Percentiles rank a stretch among this genome's conserved stretches.
phyloP scores from a whole-genome alignment of 2,113 vertebrate genomes.

The Cardinalis cardinalis region DNA sequence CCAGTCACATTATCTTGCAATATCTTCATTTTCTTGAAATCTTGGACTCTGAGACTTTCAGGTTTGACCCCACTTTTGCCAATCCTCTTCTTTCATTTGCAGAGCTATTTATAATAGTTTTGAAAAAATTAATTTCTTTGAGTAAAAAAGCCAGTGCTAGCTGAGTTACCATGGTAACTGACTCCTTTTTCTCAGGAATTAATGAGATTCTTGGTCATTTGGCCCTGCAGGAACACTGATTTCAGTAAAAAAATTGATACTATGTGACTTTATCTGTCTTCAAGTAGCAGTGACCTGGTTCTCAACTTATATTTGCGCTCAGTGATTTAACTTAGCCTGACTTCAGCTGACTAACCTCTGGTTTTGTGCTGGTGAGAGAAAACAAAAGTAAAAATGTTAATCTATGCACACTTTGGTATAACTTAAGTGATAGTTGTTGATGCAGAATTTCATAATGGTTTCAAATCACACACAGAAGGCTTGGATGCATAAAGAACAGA shows the following conservation, averaged over 20 bases:
- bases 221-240: background rate
- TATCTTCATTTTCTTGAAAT: background rate
- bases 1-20: background rate
- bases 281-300: background rate
- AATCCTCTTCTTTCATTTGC: background rate
- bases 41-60: background rate
- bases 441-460: background rate
- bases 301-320: background rate
- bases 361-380: background rate
- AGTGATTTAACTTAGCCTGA: background rate
- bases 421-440: background rate
- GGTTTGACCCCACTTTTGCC: background rate
- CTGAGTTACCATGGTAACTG: background rate
- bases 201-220: slow-evolving; percentile 1
- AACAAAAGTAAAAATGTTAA: background rate
- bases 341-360: background rate
- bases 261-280: background rate
- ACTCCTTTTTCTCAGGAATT: background rate
- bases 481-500: background rate
- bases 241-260: background rate
- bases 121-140: background rate
- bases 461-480: background rate
- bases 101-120: background rate
- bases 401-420: background rate
- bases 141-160: background rate